A percentile compares a stretch with the other conserved stretches of the same genome.
Evolutionary conservation across 2,797 vertebrate genomes (phyloP).

Genomic region (Phrynocephalus forsythii): DNA sequence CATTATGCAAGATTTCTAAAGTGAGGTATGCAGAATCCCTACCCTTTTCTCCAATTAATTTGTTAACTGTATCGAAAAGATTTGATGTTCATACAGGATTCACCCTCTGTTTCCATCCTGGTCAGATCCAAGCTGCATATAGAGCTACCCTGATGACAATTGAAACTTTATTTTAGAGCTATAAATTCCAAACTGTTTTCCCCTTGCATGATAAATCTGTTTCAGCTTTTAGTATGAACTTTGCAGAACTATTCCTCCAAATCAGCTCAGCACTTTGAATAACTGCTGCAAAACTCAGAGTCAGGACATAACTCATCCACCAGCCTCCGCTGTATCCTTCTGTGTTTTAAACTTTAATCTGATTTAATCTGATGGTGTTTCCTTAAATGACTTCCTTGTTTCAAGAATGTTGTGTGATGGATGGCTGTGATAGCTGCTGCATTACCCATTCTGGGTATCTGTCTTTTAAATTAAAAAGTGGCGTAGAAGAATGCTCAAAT

Average conservation of each 20-base stretch:
- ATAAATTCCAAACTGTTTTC: too few species aligned
- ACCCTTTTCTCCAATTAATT: not conserved
- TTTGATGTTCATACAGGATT: not conserved
- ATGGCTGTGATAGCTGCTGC: not conserved
- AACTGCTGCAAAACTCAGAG: not conserved
- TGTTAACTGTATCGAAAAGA: not conserved
- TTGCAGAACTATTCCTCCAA: not conserved
- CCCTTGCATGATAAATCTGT: too few species aligned
- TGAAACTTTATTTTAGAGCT: not conserved
- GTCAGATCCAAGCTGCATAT: not conserved
- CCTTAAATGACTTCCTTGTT: not conserved
- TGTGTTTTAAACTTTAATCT: too few species aligned
- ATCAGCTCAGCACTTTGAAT: not conserved
- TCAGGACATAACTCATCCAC: too few species aligned
- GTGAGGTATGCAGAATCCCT: not conserved
- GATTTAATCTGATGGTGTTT: too few species aligned
- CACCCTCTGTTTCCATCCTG: not conserved
- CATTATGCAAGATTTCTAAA: slow-evolving; percentile 49
- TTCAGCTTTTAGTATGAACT: too few species aligned
- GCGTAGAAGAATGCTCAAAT: not conserved
- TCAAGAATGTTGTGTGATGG: not conserved
- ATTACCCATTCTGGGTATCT: not conserved
- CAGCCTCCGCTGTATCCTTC: too few species aligned
- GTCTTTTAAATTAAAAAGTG: not conserved
- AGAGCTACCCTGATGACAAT: not conserved